Base-by-base conservation (phyloP, 1,140 invertebrate genomes). In the Lamellibrachia luymesi region DNA sequence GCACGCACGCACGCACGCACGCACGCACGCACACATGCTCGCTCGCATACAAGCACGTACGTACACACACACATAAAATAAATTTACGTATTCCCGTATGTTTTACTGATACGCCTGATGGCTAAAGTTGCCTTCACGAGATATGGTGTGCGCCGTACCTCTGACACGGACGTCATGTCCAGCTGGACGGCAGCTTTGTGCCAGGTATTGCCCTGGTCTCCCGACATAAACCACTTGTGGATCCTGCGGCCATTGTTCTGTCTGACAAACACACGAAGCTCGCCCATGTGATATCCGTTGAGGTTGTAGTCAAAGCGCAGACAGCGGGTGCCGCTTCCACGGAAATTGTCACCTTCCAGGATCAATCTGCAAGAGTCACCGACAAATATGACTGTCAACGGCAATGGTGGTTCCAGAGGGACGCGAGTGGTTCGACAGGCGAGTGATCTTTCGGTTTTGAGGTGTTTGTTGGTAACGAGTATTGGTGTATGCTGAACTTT, bases 271-370 rank as follows among this genome's bases (percentile, higher is more conserved):
- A 92, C 91, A 22, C 49, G n/a, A 17, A 93, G 91, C 4, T 91
- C 64, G 50, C 93, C 93, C 50, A 90, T 93, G 91, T 93, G 91
- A 50, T 89, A 93, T 5, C 93, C 93, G 91, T 93, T 93, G 91
- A 93, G 92, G n/a, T n/a, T n/a, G 91, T 52, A 93, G 56, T n/a
- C 27, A 51, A 92, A 93, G 22, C 91, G 93, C 4, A 93, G 91
- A 90, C 93, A 93, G 50, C 64, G n/a, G 10, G 10, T 49, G 22
- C 52, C 90, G 56, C 90, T 38, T 7, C 93, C 49, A 92, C 52
- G 91, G 56, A 93, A 93, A 92, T 92, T 56, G 80, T 27, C 49
- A 4, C 93, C 93, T 17, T 93, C 93, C 4, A 92, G n/a, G 49
- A 93, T 50, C 51, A 93, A 50, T 80, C 93, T 93, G 93, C 49